phyloP scores from a whole-genome alignment of 1,140 invertebrate genomes.

The Penaeus japonicus region DNA sequence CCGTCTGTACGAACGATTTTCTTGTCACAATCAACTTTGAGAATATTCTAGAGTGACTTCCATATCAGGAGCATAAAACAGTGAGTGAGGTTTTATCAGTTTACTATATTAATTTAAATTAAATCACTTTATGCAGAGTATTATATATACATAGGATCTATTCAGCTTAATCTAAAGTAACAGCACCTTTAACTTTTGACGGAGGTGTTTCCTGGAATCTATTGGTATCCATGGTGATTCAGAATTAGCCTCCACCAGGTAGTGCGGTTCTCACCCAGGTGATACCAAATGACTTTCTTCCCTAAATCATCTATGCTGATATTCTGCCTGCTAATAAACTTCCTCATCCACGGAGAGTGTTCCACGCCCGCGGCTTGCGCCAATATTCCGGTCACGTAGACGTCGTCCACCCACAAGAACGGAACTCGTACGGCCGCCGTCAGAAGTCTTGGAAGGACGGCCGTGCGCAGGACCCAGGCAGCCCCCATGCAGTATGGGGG shows the following conservation, averaged over 20 bases:
- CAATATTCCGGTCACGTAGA: constrained; percentile 31
- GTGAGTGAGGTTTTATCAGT: too few relatives aligned
- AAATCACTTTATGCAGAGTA: too few relatives aligned
- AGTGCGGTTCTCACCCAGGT: background rate
- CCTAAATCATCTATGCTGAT: constrained; percentile 10
- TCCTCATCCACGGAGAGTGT: background rate
- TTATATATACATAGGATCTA: too few relatives aligned
- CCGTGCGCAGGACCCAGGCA: constrained; percentile 1
- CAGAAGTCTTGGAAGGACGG: background rate
- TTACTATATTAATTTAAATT: too few relatives aligned
- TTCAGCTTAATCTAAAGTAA: too few relatives aligned
- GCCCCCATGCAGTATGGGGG: constrained; percentile 20
- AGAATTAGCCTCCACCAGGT: constrained; percentile 20
- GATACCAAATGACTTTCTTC: constrained; percentile 10
- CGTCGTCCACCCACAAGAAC: constrained; percentile 35
- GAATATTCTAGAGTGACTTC: too few relatives aligned
- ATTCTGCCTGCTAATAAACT: constrained; percentile 3
- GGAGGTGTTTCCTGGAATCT: too few relatives aligned
- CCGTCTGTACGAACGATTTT: too few relatives aligned
- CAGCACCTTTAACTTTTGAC: too few relatives aligned
- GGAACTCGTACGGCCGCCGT: background rate
- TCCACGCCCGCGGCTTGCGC: background rate
- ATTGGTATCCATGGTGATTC: background rate
- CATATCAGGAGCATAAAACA: too few relatives aligned
- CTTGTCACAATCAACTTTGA: too few relatives aligned